A percentile compares a stretch with the other conserved stretches of the same genome.
These are phyloP conservation scores for Saccopteryx bilineata DNA, from an alignment of 2,113 vertebrate species.

Conservation along the genomic window DNA sequence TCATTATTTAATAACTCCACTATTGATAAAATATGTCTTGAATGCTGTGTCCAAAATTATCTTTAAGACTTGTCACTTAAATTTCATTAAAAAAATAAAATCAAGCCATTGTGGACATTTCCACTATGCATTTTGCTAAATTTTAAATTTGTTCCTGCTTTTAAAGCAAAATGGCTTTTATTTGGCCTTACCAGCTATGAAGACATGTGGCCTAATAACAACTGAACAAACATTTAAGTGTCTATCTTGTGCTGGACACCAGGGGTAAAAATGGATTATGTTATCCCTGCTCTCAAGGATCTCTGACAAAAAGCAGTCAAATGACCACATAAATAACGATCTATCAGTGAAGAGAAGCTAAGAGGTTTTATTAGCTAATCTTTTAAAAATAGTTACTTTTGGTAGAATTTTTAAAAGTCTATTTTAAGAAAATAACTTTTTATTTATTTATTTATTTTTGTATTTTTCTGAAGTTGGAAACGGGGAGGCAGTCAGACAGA, in stretches of 20 bases:
- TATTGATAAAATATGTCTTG: not conserved
- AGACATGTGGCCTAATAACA: not conserved
- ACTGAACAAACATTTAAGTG: conserved; percentile 11
- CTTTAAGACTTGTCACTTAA: not conserved
- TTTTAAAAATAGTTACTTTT: not conserved
- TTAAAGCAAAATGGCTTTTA: conserved; percentile 42
- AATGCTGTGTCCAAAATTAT: conserved; percentile 13
- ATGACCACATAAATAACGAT: conserved; percentile 30
- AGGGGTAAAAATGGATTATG: conserved; percentile 25
- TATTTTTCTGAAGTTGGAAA: no score
- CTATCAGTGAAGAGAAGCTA: not conserved
- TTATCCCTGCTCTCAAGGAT: not conserved
- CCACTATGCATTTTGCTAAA: not conserved
- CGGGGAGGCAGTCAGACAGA: no score
- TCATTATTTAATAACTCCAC: not conserved
- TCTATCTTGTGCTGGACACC: not conserved
- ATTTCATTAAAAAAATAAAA: conserved; percentile 9
- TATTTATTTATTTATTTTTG: no score
- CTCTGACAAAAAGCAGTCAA: conserved; percentile 23
- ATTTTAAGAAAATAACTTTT: conserved; percentile 20
- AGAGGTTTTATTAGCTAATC: not conserved
- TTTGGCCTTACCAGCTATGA: conserved; percentile 8
- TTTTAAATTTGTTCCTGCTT: conserved; percentile 41
- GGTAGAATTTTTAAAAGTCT: not conserved
- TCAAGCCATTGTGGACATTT: not conserved